These are phyloP conservation scores for Ictalurus furcatus DNA, from an alignment of 2,113 vertebrate species.

Conservation along the genomic window DNA sequence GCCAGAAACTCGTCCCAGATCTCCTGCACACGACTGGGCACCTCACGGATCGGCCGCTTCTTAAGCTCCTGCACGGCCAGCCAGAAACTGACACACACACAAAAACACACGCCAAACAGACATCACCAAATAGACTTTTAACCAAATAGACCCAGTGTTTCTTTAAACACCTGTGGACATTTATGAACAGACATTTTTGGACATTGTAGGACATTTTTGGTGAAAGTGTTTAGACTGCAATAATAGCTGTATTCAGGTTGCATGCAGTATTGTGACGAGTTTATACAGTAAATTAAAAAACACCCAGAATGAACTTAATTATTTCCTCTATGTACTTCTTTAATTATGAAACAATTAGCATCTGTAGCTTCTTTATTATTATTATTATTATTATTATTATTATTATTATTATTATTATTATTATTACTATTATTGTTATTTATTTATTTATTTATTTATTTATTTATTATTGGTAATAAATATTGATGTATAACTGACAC, in stretches of 20 bases:
- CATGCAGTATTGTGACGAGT: background rate
- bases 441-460: too few relatives aligned
- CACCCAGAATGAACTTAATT: background rate
- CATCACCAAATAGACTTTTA: background rate
- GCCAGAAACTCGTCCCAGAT: slow-evolving; percentile 98
- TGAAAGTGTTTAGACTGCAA: background rate
- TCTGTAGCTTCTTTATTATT: background rate
- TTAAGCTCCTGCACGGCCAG: slow-evolving; percentile 93
- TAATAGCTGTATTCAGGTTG: background rate
- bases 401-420: background rate
- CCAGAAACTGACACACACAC: slow-evolving; percentile 82
- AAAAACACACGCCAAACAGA: background rate
- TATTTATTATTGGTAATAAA: background rate
- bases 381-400: background rate
- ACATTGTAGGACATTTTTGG: background rate
- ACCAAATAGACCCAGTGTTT: background rate
- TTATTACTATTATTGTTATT: background rate
- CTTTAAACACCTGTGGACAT: background rate
- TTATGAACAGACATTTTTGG: background rate
- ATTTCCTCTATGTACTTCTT: background rate
- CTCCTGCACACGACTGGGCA: slow-evolving; percentile 89
- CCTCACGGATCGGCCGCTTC: slow-evolving; percentile 89
- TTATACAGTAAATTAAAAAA: background rate
- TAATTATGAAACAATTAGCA: background rate
- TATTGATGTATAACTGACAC: background rate